Conservation (phyloP, 2,113 vertebrate genomes). For the Tonatia bakeri region DNA sequence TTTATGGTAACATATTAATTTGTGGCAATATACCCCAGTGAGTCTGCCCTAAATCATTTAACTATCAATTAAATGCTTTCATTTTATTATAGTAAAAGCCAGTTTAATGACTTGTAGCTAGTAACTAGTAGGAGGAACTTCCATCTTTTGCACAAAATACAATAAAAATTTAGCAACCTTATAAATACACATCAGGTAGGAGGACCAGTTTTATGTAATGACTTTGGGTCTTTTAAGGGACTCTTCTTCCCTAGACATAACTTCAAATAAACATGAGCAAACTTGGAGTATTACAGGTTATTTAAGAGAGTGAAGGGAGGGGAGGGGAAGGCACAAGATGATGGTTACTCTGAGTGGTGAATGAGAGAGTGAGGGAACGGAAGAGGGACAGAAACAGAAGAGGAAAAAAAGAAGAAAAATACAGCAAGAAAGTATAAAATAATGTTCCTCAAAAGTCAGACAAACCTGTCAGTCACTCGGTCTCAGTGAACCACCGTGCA, state of each 20-base stretch:
- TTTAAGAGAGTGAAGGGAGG: neutral
- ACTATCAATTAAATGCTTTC: slow-evolving; percentile 21
- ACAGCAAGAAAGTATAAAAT: neutral
- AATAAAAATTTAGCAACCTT: slow-evolving; percentile 37
- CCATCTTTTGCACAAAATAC: slow-evolving; percentile 33
- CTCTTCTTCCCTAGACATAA: neutral
- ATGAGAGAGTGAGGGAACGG: neutral
- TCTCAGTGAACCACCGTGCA: neutral
- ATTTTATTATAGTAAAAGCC: slow-evolving; percentile 48
- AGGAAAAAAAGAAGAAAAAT: neutral
- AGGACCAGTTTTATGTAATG: neutral
- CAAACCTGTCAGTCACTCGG: neutral
- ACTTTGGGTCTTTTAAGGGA: neutral
- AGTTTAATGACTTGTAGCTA: slow-evolving; percentile 37
- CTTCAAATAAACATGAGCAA: neutral
- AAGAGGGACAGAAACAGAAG: neutral
- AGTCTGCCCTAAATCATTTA: slow-evolving; percentile 35
- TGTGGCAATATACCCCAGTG: slow-evolving; percentile 42
- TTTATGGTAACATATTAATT: slow-evolving; percentile 20
- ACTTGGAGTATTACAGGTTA: neutral
- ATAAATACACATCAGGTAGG: neutral
- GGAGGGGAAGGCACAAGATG: neutral
- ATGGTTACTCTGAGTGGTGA: no score
- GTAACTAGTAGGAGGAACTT: neutral
- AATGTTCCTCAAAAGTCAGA: neutral